Evolutionary conservation across 2,888 invertebrate species (phyloP), one percentile per base, ranked within the genome.

Genomic region (Camponotus fellah): DNA sequence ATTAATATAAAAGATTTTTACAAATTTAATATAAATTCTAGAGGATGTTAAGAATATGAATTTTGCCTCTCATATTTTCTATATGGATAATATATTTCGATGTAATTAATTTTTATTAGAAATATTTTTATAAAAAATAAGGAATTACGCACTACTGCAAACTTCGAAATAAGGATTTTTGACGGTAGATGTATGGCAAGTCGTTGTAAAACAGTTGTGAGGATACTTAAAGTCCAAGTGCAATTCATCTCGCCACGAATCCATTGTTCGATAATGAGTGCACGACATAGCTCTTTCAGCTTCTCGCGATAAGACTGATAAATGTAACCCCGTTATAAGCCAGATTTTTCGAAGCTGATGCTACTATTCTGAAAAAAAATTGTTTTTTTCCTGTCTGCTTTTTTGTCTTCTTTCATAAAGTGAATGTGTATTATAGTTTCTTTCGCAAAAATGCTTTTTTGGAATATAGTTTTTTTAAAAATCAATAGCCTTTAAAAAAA

Each of bases 231-330:
- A 53, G 5, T 88, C 83, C 34, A 53, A 75, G 43, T 79, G 79
- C n/a, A 32, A 71, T 74, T 68, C 79, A 9, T 86, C 88, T 56
- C 49, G 68, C 6, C 68, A 60, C 0, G 53, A 65, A 21, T 87
- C 82, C 21, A 68, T 72, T 68, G 83, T 69, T 26, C 77, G 85
- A 79, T 89, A 85, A 62, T 85, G 86, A 37, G 85, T 66, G 79
- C 86, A 89, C 14, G 91, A 88, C 90, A 90, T 90, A 9, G 12
- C 12, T 34, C 60, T 46, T 21, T 40, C 26, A 3, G 9, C 21
- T 34, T 34, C n/a, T 60, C 14, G 43, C 14, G 26, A 34, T 26
- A 37, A 43, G 12, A 72, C 43, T 21, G 43, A 14, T 46, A 34
- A 72, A 71, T 64, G 60, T 32, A 40, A 80, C 17, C 9, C 34